phyloP scores from a whole-genome alignment of 2,113 vertebrate species.

The Oncorhynchus tshawytscha region DNA sequence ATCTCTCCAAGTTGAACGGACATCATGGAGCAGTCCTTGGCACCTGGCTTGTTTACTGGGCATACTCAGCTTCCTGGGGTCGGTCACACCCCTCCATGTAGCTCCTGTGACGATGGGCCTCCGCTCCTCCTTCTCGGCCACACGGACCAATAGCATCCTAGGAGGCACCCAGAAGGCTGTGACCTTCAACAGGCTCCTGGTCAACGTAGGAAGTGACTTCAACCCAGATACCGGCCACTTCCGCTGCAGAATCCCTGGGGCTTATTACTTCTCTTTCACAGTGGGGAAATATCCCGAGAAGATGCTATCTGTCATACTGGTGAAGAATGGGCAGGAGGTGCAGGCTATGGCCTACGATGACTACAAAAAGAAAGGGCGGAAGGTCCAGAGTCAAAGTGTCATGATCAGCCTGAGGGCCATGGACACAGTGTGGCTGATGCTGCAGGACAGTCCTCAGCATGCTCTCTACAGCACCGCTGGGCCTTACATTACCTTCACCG shows the following conservation, averaged over 20 bases:
- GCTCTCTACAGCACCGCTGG: slow-evolving; percentile 75
- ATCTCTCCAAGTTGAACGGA: slow-evolving; percentile 32
- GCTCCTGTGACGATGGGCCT: slow-evolving; percentile 34
- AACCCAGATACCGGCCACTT: slow-evolving; percentile 70
- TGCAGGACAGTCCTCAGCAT: slow-evolving; percentile 69
- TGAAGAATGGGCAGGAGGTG: slow-evolving; percentile 77
- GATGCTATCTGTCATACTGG: slow-evolving; percentile 76
- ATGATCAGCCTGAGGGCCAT: slow-evolving; percentile 70
- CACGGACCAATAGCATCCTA: slow-evolving; percentile 65
- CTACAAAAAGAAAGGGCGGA: slow-evolving; percentile 69
- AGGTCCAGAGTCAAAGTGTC: slow-evolving; percentile 76
- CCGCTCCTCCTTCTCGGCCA: slow-evolving; percentile 76
- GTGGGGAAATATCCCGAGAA: slow-evolving; percentile 78
- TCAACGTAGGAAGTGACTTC: slow-evolving; percentile 76
- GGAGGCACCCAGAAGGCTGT: slow-evolving; percentile 69
- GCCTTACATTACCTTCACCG: slow-evolving; percentile 77
- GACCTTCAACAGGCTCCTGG: slow-evolving; percentile 74
- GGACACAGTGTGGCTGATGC: slow-evolving; percentile 74
- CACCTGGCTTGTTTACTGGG: slow-evolving; percentile 48
- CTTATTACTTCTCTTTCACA: slow-evolving; percentile 77
- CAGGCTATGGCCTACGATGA: slow-evolving; percentile 75
- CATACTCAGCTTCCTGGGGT: slow-evolving; percentile 37
- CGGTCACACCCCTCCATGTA: slow-evolving; percentile 43
- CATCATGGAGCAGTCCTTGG: slow-evolving; percentile 29
- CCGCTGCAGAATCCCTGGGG: slow-evolving; percentile 72